Evolutionary conservation across 2,888 invertebrate genomes (phyloP), one percentile per base, ranked within the genome.

Genomic region (Trachelus stipa): DNA sequence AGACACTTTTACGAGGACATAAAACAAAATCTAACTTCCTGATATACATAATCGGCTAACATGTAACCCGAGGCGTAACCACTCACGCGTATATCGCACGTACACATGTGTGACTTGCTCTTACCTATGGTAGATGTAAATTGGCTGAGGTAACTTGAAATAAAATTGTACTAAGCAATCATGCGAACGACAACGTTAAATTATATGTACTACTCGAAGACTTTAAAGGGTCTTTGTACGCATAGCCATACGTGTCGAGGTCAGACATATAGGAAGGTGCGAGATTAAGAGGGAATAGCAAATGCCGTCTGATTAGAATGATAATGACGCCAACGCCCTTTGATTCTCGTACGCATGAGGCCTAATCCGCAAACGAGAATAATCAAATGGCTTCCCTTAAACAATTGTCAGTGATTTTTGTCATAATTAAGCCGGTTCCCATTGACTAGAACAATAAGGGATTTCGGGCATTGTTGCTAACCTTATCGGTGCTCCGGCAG

Each of bases 401-500:
- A 87, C 87, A 87, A 88, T 88, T 80, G 82, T 81, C 83, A 78
- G 78, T 80, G 83, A 87, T 88, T 89, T 88, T 88, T 86, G 79
- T 84, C 86, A 86, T 88, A 89, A 89, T 89, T 89, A 88, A 89
- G 87, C 87, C 85, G 84, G 83, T 83, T 87, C 84, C 81, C 83
- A 88, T 87, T 85, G 87, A 86, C 80, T 80, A 79, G 86, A 87
- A 89, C 88, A 89, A 89, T 89, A 85, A 86, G 82, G 88, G 89
- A 89, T 88, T 89, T 88, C 83, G 87, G 81, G 88, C 86, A 89
- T 89, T 89, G 88, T 89, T 88, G 82, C 83, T 83, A 83, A 87
- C 86, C 85, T 88, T 88, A 88, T 88, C 88, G 85, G 85, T 81
- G 82, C 81, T 76, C 83, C 79, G 81, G 85, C 87, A 84, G 85